phyloP scores from a whole-genome alignment of 2,797 vertebrate species.

The Lutjanus argentimaculatus region DNA sequence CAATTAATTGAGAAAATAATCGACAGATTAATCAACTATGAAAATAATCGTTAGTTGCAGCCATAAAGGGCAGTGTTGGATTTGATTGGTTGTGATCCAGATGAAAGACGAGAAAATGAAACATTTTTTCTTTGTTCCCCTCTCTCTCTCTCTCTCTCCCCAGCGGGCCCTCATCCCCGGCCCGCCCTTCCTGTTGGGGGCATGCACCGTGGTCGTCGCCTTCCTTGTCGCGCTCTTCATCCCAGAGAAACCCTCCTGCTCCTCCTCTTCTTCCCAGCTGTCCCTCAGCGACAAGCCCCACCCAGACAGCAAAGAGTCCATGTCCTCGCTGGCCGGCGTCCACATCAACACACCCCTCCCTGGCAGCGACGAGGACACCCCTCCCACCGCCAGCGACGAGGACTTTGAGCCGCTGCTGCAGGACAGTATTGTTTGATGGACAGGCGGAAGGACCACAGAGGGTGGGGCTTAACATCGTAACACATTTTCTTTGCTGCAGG shows the following conservation, averaged over 20 bases:
- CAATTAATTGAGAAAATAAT: too few relatives aligned
- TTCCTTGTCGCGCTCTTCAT: conserved; percentile 96
- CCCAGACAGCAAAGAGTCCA: conserved; percentile 84
- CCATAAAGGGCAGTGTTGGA: not conserved
- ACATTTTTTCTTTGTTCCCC: not conserved
- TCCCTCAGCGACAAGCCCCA: conserved; percentile 79
- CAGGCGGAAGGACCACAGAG: not conserved
- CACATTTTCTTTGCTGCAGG: conserved; percentile 33
- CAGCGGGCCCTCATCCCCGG: conserved; percentile 91
- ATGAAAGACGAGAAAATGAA: not conserved
- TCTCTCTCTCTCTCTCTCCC: conserved; percentile 25
- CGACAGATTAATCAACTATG: too few relatives aligned
- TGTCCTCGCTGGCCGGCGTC: conserved; percentile 82
- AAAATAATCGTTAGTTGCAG: too few relatives aligned
- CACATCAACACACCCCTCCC: conserved; percentile 87
- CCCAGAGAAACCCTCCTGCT: conserved; percentile 85
- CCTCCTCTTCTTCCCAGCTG: conserved; percentile 59
- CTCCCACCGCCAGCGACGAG: conserved; percentile 87
- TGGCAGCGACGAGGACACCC: conserved; percentile 91
- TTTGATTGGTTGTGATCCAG: not conserved
- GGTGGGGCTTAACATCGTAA: not conserved
- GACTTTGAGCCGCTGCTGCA: conserved; percentile 95
- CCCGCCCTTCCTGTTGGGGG: conserved; percentile 94
- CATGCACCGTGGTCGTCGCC: conserved; percentile 91
- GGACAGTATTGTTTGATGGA: conserved; percentile 91